These are phyloP conservation scores for Helicoverpa assulta DNA, from an alignment of 2,888 invertebrate genomes.

Conservation along the genomic window DNA sequence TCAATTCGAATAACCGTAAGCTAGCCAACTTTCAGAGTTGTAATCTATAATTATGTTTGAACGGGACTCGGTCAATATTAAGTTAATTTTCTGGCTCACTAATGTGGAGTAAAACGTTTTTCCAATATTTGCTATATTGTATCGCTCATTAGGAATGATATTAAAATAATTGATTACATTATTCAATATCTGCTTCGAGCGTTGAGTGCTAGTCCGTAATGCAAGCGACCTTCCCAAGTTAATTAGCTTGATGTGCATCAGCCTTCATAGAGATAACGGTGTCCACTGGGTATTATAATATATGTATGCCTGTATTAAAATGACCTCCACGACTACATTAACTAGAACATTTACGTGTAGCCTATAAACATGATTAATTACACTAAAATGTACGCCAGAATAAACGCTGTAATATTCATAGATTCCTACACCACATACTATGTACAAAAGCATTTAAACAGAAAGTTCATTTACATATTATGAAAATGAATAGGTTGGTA, in stretches of 20 bases:
- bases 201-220: constrained; percentile 29
- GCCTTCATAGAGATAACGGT: not conserved
- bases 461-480: constrained; percentile 65
- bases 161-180: constrained; percentile 20
- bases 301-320: constrained; percentile 2
- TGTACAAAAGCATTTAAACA: constrained; percentile 56
- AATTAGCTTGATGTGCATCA: constrained; percentile 28
- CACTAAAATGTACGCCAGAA: constrained; percentile 40
- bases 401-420: constrained; percentile 45
- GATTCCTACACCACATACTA: constrained; percentile 30
- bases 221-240: constrained; percentile 28
- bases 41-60: constrained; percentile 48
- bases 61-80: constrained; percentile 27
- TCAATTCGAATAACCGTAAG: constrained; percentile 12
- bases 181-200: constrained; percentile 15
- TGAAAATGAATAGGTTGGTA: constrained; percentile 60
- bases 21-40: constrained; percentile 11
- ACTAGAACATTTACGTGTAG: constrained; percentile 13
- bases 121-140: constrained; percentile 8
- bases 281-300: constrained; percentile 9
- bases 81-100: constrained; percentile 20
- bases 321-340: constrained; percentile 5
- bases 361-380: constrained; percentile 30
- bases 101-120: constrained; percentile 24
- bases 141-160: constrained; percentile 8